These are phyloP conservation scores for Achroia grisella DNA, from an alignment of 1,140 invertebrate species.

Conservation along the genomic window DNA sequence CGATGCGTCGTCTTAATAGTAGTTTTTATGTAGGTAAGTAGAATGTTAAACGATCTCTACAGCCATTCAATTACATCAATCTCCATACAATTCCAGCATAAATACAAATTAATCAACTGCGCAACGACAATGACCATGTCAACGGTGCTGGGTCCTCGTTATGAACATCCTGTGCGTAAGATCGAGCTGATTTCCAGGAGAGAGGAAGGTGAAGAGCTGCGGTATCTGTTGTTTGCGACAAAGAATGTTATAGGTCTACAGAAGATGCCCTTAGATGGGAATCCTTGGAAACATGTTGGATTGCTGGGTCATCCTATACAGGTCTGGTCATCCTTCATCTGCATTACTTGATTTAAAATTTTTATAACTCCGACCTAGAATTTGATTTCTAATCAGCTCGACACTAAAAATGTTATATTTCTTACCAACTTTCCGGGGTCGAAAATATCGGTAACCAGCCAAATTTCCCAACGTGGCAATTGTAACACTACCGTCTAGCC, in stretches of 20 bases:
- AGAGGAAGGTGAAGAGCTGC: conserved; percentile 25
- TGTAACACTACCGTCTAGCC: too few species aligned
- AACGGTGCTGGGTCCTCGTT: conserved; percentile 79
- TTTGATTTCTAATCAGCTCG: too few species aligned
- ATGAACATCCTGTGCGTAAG: conserved; percentile 74
- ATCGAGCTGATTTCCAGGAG: conserved; percentile 64
- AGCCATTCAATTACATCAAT: too few species aligned
- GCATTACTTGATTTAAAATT: too few species aligned
- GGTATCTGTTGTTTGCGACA: conserved; percentile 78
- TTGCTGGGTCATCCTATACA: conserved; percentile 78
- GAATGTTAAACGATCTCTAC: too few species aligned
- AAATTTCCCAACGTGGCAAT: too few species aligned
- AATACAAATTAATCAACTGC: conserved; percentile 80
- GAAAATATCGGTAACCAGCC: too few species aligned
- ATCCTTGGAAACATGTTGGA: conserved; percentile 80
- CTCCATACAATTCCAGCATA: conserved; percentile 75
- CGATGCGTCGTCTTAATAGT: too few species aligned
- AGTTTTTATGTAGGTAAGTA: too few species aligned
- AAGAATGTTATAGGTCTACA: conserved; percentile 80
- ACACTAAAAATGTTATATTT: too few species aligned
- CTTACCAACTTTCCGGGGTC: too few species aligned
- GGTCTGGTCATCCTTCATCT: conserved; percentile 36
- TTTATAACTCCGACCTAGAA: too few species aligned
- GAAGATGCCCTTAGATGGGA: conserved; percentile 81
- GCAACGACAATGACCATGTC: conserved; percentile 76